These are phyloP conservation scores for Meghimatium bilineatum DNA, from an alignment of 2,888 invertebrate genomes.

Conservation along the genomic window DNA sequence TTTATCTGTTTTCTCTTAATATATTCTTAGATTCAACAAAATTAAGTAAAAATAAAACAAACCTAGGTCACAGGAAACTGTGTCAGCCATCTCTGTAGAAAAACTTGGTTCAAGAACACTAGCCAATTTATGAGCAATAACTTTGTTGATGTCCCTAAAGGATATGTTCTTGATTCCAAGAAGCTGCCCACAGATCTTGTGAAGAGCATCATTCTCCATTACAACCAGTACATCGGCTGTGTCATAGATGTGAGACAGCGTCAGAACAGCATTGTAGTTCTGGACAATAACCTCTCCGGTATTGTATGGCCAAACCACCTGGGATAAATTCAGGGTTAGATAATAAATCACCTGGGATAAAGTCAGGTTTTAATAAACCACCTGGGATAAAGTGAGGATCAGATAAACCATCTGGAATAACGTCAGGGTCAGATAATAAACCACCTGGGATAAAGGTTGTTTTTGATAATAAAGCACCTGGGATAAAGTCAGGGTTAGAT, in stretches of 20 bases:
- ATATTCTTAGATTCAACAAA: too few species aligned
- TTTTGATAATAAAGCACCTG: too few species aligned
- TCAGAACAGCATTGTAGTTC: slow-evolving; percentile 77
- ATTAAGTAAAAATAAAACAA: slow-evolving; percentile 21
- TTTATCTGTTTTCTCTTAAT: too few species aligned
- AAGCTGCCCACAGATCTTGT: slow-evolving; percentile 74
- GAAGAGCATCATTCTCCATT: slow-evolving; percentile 77
- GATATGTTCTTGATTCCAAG: slow-evolving; percentile 74
- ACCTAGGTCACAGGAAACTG: slow-evolving; percentile 63
- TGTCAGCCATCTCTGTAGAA: slow-evolving; percentile 48
- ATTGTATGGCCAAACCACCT: slow-evolving; percentile 77
- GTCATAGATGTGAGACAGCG: slow-evolving; percentile 75
- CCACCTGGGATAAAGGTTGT: too few species aligned
- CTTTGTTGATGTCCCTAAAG: slow-evolving; percentile 73
- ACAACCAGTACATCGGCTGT: slow-evolving; percentile 75
- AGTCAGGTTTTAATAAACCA: too few species aligned
- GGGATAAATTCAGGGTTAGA: not conserved
- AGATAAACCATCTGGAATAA: slow-evolving; percentile 70
- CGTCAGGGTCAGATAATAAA: not conserved
- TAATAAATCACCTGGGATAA: too few species aligned
- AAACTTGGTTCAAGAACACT: slow-evolving; percentile 67
- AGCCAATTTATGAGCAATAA: slow-evolving; percentile 73
- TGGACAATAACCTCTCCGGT: slow-evolving; percentile 78
- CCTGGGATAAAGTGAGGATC: too few species aligned
- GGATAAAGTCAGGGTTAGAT: not conserved